A percentile compares a stretch with the other conserved stretches of the same genome.
Conservation (phyloP, 2,797 vertebrate genomes). For the Periparus ater region DNA sequence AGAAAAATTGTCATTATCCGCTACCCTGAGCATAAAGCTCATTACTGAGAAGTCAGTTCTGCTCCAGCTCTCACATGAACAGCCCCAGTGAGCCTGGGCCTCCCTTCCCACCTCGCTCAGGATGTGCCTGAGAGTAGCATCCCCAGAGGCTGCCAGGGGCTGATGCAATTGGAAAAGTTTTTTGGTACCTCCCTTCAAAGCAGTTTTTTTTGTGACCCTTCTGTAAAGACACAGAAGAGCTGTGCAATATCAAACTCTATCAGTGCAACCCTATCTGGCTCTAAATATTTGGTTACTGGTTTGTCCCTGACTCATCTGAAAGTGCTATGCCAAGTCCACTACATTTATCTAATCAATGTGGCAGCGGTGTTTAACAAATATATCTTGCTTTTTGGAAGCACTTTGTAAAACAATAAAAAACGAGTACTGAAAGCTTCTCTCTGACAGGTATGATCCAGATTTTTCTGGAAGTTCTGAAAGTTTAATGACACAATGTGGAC, state of each 20-base stretch:
- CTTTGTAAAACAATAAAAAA: not conserved
- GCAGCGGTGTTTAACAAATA: not conserved
- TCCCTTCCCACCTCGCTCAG: not conserved
- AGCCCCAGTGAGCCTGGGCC: not conserved
- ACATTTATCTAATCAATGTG: slow-evolving; percentile 16
- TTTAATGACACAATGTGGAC: not conserved
- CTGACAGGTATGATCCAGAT: not conserved
- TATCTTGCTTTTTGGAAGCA: not conserved
- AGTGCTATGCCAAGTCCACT: not conserved
- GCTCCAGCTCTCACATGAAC: slow-evolving; percentile 12
- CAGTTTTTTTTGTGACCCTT: not conserved
- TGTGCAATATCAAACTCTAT: not conserved
- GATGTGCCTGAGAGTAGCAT: not conserved
- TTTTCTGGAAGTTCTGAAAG: not conserved
- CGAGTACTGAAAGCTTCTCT: not conserved
- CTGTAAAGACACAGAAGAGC: not conserved
- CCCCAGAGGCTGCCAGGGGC: not conserved
- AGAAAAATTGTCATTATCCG: slow-evolving; percentile 44
- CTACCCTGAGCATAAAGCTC: slow-evolving; percentile 33
- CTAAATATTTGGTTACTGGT: slow-evolving; percentile 19
- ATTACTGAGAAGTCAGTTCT: slow-evolving; percentile 37
- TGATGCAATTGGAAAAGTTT: slow-evolving; percentile 21
- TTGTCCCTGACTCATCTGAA: not conserved
- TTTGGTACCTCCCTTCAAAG: not conserved
- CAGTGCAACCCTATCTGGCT: slow-evolving; percentile 5